Base-by-base conservation (phyloP, 2,888 invertebrate species). In the Tetropium fuscum region DNA sequence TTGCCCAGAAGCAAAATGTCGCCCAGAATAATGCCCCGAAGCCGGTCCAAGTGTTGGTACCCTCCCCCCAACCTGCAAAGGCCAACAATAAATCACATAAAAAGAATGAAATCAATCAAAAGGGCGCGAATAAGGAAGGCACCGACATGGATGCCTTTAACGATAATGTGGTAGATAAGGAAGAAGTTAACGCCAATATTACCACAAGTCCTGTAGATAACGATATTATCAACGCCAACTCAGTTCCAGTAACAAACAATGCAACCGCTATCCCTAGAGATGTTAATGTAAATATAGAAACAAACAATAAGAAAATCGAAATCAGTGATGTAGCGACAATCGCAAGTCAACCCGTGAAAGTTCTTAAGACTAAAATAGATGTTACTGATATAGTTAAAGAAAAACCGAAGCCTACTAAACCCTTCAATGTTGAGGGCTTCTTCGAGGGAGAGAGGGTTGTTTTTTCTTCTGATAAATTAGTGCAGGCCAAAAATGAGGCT, bases 131-230 rank as follows among this genome's bases (percentile, higher is more conserved):
- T 66, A 87, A 87, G 74, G 87, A 87, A 72, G 86, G 86, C 63
- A 85, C 86, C 18, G 87, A 87, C 59, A 86, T 87, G 87, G 87
- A 87, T 73, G 85, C 86, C 40, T 85, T 86, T 72, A 83, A 83
- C 61, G 80, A 78, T 58, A 77, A 77, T 34, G 60, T 47, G 80
- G 47, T 58, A 53, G 59, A 69, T 4, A 62, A 58, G 54, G 53
- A 57, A 32, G 48, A 60, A 10, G 56, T 55, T 2, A 60, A 56
- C 19, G 53, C 41, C 1, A 49, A 54, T 19, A n/a, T 53, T 13
- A 34, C 48, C n/a, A 25, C 56, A 10, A 30, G 7, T 18, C 8
- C 41, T 19, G 47, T 47, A 20, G 56, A 55, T 43, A 53, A 48
- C 22, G 63, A 63, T 57, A 49, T 63, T 32, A 60, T 60, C 20